A percentile compares a stretch with the other conserved stretches of the same genome.
These are phyloP conservation scores for Cephus pygmeus DNA, from an alignment of 2,888 invertebrate species.

Conservation along the genomic window DNA sequence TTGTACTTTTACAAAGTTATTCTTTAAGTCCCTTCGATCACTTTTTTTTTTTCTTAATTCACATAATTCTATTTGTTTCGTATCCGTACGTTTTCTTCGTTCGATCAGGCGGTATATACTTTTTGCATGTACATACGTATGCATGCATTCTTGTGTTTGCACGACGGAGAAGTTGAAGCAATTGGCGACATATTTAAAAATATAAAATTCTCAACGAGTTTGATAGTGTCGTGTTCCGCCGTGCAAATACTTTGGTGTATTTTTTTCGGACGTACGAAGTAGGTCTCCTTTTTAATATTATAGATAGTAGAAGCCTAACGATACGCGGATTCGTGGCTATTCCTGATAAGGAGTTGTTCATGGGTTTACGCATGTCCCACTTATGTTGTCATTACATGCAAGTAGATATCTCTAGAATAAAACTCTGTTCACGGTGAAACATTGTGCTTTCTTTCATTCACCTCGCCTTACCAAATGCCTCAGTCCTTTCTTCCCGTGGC, in stretches of 20 bases:
- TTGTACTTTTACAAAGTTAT: constrained; percentile 24
- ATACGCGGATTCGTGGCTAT: constrained; percentile 6
- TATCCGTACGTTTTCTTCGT: constrained; percentile 27
- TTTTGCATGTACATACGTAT: constrained; percentile 33
- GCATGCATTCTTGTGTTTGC: constrained; percentile 40
- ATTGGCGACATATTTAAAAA: neutral
- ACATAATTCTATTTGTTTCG: constrained; percentile 13
- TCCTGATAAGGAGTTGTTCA: neutral
- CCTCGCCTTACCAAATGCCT: constrained; percentile 40
- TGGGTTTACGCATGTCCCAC: constrained; percentile 25
- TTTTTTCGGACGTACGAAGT: constrained; percentile 5
- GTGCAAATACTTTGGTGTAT: constrained; percentile 17
- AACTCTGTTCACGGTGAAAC: constrained; percentile 57
- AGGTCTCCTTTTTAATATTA: constrained; percentile 9
- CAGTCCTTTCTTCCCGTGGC: constrained; percentile 34
- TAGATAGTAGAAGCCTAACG: constrained; percentile 24
- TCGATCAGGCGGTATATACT: constrained; percentile 26
- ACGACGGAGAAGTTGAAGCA: constrained; percentile 12
- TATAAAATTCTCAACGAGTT: too few relatives aligned
- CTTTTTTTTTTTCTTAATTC: constrained; percentile 17
- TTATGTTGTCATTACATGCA: constrained; percentile 47
- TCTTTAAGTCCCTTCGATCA: constrained; percentile 19
- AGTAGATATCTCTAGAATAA: constrained; percentile 59
- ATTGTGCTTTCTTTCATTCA: constrained; percentile 63
- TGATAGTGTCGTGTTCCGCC: neutral